Conservation (phyloP, 2,888 invertebrate genomes). For the Piscicola geometra region DNA sequence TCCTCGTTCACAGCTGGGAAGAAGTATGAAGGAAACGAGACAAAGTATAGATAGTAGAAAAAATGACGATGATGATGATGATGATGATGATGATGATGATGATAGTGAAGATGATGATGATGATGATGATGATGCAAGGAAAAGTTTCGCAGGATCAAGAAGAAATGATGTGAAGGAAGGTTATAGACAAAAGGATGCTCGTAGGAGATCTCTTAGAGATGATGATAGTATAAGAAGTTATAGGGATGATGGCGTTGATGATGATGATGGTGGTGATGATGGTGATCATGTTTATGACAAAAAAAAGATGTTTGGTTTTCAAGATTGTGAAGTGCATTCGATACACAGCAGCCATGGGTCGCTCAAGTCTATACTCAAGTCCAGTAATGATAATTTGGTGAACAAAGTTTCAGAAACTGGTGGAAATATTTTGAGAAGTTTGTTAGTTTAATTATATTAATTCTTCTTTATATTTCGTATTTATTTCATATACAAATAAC, state of each 20-base stretch:
- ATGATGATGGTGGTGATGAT: neutral
- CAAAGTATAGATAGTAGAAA: neutral
- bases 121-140: neutral
- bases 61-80: neutral
- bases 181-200: neutral
- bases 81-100: slow-evolving; percentile 15
- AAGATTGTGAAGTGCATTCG: neutral
- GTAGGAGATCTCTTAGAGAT: neutral
- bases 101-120: slow-evolving; percentile 5
- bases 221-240: neutral
- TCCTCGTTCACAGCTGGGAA: no score
- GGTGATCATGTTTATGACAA: neutral
- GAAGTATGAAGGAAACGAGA: no score
- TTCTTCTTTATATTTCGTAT: neutral
- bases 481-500: neutral
- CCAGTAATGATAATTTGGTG: neutral
- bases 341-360: neutral
- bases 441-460: neutral
- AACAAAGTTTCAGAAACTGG: neutral
- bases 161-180: neutral
- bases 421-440: neutral
- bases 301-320: no score
- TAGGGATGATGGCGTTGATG: neutral
- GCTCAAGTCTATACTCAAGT: neutral
- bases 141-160: neutral